A percentile compares a stretch with the other conserved stretches of the same genome.
Conservation (phyloP, 1,140 invertebrate species). For the Chrysomallon squamiferum region DNA sequence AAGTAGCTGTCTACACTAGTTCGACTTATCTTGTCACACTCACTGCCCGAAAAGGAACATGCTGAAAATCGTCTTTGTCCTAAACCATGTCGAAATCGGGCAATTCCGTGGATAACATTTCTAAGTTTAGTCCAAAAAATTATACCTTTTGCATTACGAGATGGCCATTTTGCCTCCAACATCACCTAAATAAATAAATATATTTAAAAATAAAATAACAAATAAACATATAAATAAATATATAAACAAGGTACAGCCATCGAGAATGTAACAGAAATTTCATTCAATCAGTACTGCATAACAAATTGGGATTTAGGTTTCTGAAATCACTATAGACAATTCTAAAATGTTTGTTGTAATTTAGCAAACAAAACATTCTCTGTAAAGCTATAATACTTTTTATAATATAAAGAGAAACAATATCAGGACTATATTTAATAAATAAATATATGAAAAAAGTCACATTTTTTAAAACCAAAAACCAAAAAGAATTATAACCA, state of each 20-base stretch:
- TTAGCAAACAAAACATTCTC: too few species aligned
- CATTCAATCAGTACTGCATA: background rate
- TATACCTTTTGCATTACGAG: constrained; percentile 80
- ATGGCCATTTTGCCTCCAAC: constrained; percentile 93
- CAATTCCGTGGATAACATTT: constrained; percentile 88
- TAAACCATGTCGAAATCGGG: constrained; percentile 67
- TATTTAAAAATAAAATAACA: background rate
- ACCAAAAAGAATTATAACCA: too few species aligned
- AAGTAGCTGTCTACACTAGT: constrained; percentile 58
- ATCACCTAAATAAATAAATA: constrained; percentile 70
- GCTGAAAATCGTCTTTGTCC: constrained; percentile 52
- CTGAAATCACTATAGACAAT: too few species aligned
- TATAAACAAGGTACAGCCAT: background rate
- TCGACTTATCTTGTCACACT: constrained; percentile 58
- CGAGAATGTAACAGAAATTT: background rate
- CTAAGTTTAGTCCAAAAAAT: constrained; percentile 93
- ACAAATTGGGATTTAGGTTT: background rate
- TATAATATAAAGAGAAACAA: too few species aligned
- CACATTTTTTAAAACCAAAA: too few species aligned
- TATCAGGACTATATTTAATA: too few species aligned
- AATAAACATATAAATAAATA: background rate
- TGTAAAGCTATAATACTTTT: too few species aligned
- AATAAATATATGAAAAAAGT: too few species aligned
- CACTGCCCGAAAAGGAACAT: constrained; percentile 61
- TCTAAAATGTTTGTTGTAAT: too few species aligned